Percentiles rank a stretch among this genome's conserved stretches.
These are phyloP conservation scores for Microcebus tavaratra DNA, from an alignment of 2,113 vertebrate genomes.

Conservation along the genomic window DNA sequence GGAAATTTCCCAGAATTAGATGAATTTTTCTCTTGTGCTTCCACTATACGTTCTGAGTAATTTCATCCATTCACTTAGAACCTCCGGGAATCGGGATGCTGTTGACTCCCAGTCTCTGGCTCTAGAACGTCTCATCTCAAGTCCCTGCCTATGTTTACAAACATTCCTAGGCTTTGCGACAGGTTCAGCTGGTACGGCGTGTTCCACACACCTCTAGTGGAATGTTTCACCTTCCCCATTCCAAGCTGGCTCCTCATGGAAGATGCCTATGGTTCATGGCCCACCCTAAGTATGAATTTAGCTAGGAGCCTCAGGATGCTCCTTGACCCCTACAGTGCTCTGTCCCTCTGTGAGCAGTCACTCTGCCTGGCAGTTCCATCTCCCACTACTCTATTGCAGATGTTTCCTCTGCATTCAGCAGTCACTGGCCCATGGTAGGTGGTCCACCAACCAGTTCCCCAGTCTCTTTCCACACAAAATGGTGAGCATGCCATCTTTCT, in stretches of 20 bases:
- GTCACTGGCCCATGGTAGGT: neutral
- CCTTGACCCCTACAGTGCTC: accelerated
- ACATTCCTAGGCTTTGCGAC: too few species aligned
- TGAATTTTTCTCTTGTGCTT: neutral
- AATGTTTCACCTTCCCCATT: neutral
- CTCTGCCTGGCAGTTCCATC: too few species aligned
- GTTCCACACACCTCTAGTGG: neutral
- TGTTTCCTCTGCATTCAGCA: accelerated
- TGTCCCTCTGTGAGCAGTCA: accelerated
- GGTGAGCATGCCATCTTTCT: neutral
- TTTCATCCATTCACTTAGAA: neutral
- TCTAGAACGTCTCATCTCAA: neutral
- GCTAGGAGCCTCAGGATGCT: too few species aligned
- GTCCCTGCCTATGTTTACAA: neutral
- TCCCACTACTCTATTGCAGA: accelerated
- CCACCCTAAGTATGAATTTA: neutral
- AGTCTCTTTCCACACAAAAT: neutral
- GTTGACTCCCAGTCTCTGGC: neutral
- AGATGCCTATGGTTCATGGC: neutral
- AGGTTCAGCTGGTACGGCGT: too few species aligned
- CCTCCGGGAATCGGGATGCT: too few species aligned
- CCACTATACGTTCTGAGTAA: neutral
- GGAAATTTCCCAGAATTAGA: neutral
- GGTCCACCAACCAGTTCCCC: neutral
- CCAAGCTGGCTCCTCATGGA: neutral